Base-by-base conservation (phyloP, 2,113 vertebrate species). In the Bettongia penicillata region DNA sequence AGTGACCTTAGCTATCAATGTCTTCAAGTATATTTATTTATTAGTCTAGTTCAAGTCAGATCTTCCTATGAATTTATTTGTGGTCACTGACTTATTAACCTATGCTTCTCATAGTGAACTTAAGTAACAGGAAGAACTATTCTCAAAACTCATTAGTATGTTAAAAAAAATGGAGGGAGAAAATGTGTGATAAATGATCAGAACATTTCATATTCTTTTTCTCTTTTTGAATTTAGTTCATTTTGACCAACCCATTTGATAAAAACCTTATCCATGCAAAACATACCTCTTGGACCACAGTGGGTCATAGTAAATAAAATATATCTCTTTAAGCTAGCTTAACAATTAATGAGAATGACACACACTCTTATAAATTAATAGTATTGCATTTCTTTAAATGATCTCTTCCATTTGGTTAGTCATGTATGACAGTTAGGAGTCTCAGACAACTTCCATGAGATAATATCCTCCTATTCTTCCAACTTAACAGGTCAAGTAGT, bases 171-270 rank as follows among this genome's bases (percentile, higher is more conserved):
- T 61, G 28, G 10, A 61, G 26, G 55, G 26, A 0, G 31, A 68
- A 53, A 68, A 14, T 31, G 28, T 68, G 57, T 68, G 57, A 68
- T 37, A 12, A 68, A 68, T 68, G 31, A 68, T 37, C 3, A 68
- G 57, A 68, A 37, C 61, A 37, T 68, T 68, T 37, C 61, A 61
- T 31, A 8, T 12, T 57, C 7, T 9, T 24, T 10, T 61, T 61
- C 1, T 14, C 31, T 31, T 61, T 61, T 31, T 52, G 0, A 53
- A 8, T 23, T 43, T 37, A 89, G 26, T 47, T 77, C 8, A 0
- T 24, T 95, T 95, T 92, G 37, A 94, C 28, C 49, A 51, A 89
- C 10, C n/a, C 53, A 90, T 37, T 91, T 90, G 22, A 89, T 25
- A 68, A 47, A 55, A 26, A 6, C 0, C 3, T 52, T 90, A 77